Conservation (phyloP, 2,113 vertebrate species). For the Strigops habroptila region DNA sequence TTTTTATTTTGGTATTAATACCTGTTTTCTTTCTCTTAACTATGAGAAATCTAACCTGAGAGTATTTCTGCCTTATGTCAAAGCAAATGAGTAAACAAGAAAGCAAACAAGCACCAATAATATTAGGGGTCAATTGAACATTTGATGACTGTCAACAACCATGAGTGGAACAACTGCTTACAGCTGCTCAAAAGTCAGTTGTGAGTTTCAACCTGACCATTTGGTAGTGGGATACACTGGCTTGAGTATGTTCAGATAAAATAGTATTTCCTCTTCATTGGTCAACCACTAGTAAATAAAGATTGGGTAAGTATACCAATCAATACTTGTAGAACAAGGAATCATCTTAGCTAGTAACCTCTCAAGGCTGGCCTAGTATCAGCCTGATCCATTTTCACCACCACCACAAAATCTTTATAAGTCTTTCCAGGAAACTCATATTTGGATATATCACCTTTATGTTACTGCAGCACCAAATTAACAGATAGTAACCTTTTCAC, state of each 20-base stretch:
- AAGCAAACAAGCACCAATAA: neutral
- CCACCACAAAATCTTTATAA: neutral
- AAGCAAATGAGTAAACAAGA: neutral
- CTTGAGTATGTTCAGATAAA: neutral
- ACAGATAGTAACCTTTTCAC: neutral
- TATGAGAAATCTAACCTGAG: neutral
- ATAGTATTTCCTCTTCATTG: neutral
- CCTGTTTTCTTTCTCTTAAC: neutral
- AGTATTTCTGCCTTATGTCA: neutral
- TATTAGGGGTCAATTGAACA: neutral
- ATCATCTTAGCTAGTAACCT: neutral
- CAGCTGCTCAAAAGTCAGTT: neutral
- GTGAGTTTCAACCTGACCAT: neutral
- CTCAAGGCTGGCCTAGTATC: neutral
- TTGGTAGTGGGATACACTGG: neutral
- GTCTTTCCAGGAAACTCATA: neutral
- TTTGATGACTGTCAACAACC: neutral
- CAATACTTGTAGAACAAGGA: neutral
- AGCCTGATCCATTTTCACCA: neutral
- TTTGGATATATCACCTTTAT: neutral
- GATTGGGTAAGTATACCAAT: neutral
- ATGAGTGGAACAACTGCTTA: neutral
- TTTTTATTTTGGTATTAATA: neutral
- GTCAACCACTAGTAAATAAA: neutral
- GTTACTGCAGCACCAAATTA: neutral